A percentile compares a stretch with the other conserved stretches of the same genome.
phyloP scores from a whole-genome alignment of 2,113 vertebrate species.

The Aegypius monachus region DNA sequence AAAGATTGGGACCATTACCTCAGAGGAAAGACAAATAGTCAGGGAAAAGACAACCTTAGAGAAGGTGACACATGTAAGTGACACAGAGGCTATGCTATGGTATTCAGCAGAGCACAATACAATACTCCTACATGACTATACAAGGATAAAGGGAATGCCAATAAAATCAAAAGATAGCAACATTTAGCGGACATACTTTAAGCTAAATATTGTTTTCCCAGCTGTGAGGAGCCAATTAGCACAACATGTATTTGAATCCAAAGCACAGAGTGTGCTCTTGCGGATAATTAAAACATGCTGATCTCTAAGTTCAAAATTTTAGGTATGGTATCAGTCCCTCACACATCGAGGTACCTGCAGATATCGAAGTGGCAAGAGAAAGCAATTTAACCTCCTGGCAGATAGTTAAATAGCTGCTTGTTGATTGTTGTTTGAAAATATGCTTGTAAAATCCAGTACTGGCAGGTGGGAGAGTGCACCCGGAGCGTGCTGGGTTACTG shows the following conservation, averaged over 20 bases:
- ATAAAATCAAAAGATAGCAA: not conserved
- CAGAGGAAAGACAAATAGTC: not conserved
- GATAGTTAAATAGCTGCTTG: not conserved
- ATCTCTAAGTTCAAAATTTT: constrained; percentile 11
- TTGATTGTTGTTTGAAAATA: not conserved
- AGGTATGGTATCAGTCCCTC: not conserved
- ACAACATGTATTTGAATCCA: not conserved
- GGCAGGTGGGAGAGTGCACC: not conserved
- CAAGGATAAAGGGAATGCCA: not conserved
- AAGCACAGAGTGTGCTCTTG: not conserved
- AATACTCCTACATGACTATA: not conserved
- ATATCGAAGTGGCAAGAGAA: not conserved
- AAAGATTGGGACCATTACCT: not conserved
- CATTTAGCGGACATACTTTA: not conserved
- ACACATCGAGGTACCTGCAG: not conserved
- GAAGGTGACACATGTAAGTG: not conserved
- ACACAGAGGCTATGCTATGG: fast-evolving
- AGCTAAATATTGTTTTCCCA: not conserved
- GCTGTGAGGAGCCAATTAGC: constrained; percentile 3
- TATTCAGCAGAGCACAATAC: not conserved
- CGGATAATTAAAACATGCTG: not conserved
- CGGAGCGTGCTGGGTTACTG: not conserved
- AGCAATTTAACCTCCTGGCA: not conserved
- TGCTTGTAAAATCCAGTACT: not conserved
- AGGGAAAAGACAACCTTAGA: not conserved